Evolutionary conservation across 2,113 vertebrate species (phyloP).

Genomic region (Marmota monax): DNA sequence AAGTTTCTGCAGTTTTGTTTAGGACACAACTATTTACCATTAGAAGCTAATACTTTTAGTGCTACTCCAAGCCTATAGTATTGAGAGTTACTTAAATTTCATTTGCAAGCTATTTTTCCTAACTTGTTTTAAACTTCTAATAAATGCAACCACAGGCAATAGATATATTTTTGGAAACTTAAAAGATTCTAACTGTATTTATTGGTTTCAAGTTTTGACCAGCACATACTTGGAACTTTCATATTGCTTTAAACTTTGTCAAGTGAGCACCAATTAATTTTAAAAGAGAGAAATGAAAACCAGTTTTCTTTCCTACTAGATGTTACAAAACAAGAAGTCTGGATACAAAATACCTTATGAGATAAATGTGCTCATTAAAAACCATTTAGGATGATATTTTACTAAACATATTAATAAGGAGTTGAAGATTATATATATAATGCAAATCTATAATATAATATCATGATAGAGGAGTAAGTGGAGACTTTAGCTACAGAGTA

Average conservation of each 20-base stretch:
- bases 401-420: constrained; percentile 8
- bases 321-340: background rate
- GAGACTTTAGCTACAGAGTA: background rate
- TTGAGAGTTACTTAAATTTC: constrained; percentile 23
- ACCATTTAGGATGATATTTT: background rate
- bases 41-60: constrained; percentile 1
- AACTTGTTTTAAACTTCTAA: constrained; percentile 1
- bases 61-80: background rate
- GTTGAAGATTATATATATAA: background rate
- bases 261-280: background rate
- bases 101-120: background rate
- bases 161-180: background rate
- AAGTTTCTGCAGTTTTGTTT: background rate
- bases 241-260: constrained; percentile 24
- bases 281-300: background rate
- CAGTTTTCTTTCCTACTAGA: background rate
- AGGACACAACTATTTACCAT: background rate
- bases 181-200: constrained; percentile 25
- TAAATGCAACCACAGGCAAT: background rate
- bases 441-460: background rate
- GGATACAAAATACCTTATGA: background rate
- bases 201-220: background rate
- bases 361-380: background rate
- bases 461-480: background rate
- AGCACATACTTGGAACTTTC: background rate